These are phyloP conservation scores for Lepus oiostolus DNA, from an alignment of 2,797 vertebrate species.

Conservation along the genomic window DNA sequence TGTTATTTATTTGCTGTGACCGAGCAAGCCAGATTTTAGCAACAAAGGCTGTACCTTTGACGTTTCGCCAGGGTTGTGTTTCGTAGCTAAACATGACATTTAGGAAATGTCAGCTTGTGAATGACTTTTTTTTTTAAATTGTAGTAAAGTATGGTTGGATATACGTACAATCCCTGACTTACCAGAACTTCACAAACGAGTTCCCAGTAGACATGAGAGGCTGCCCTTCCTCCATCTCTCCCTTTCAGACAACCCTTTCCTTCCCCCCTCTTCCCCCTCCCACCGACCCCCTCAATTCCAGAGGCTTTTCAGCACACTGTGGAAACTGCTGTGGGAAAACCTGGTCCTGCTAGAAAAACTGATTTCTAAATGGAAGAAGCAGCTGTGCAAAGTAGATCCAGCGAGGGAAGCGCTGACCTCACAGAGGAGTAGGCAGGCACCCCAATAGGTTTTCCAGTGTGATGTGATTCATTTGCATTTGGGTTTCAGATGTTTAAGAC, in stretches of 20 bases:
- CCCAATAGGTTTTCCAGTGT: background rate
- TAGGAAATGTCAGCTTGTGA: constrained; percentile 82
- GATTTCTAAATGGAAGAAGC: constrained; percentile 21
- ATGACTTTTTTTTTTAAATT: constrained; percentile 70
- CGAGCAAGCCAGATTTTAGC: constrained; percentile 70
- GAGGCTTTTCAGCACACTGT: background rate
- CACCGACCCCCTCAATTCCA: background rate
- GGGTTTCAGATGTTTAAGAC: constrained; percentile 14
- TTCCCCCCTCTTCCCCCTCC: background rate
- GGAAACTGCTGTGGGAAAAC: constrained; percentile 25
- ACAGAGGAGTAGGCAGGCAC: background rate
- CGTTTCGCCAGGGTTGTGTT: constrained; percentile 68
- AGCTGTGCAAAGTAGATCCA: background rate
- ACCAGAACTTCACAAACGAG: constrained; percentile 72
- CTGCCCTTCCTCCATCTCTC: background rate
- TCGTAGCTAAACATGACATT: constrained; percentile 81
- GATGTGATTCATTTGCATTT: background rate
- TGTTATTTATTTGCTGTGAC: constrained; percentile 67
- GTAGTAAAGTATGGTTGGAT: constrained; percentile 56
- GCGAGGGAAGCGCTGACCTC: background rate
- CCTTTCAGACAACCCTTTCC: constrained; percentile 38
- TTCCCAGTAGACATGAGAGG: constrained; percentile 33
- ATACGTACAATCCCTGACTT: constrained; percentile 29
- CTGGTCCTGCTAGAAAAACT: background rate
- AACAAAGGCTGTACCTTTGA: constrained; percentile 72